Evolutionary conservation across 2,888 invertebrate genomes (phyloP).

Genomic region (Shargacucullia verbasci): DNA sequence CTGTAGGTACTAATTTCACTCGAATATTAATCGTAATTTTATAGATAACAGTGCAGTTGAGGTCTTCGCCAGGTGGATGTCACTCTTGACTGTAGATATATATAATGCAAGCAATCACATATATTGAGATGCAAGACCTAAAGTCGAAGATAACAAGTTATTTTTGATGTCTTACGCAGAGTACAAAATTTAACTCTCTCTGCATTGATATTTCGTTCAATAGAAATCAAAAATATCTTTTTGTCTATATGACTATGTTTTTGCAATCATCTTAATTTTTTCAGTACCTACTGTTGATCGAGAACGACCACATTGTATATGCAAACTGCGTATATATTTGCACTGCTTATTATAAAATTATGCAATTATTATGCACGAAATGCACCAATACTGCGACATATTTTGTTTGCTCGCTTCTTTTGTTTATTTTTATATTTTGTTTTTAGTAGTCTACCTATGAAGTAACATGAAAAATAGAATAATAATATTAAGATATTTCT

Average conservation of each 20-base stretch:
- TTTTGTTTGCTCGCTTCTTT: conserved; percentile 82
- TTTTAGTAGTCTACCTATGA: conserved; percentile 30
- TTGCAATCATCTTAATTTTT: conserved; percentile 12
- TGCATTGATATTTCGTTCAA: too few species aligned
- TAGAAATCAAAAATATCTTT: conserved; percentile 25
- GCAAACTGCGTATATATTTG: conserved; percentile 77
- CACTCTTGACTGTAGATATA: conserved; percentile 41
- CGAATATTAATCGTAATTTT: conserved; percentile 63
- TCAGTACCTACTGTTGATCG: conserved; percentile 24
- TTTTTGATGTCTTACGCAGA: conserved; percentile 26
- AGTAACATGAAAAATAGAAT: conserved; percentile 36
- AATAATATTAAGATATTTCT: conserved; percentile 21
- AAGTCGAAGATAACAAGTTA: conserved; percentile 21
- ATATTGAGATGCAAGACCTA: conserved; percentile 7
- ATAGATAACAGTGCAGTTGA: conserved; percentile 72
- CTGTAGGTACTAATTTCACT: conserved; percentile 66
- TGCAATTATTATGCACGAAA: conserved; percentile 79
- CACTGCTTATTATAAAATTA: conserved; percentile 85
- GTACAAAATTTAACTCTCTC: conserved; percentile 11
- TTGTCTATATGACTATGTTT: conserved; percentile 15
- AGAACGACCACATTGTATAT: conserved; percentile 58
- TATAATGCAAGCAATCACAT: conserved; percentile 21
- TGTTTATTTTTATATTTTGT: conserved; percentile 62
- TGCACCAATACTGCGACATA: conserved; percentile 76
- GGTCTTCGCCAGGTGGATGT: conserved; percentile 61